These are phyloP conservation scores for Nephrotoma appendiculata DNA, from an alignment of 2,888 invertebrate species.

Conservation along the genomic window DNA sequence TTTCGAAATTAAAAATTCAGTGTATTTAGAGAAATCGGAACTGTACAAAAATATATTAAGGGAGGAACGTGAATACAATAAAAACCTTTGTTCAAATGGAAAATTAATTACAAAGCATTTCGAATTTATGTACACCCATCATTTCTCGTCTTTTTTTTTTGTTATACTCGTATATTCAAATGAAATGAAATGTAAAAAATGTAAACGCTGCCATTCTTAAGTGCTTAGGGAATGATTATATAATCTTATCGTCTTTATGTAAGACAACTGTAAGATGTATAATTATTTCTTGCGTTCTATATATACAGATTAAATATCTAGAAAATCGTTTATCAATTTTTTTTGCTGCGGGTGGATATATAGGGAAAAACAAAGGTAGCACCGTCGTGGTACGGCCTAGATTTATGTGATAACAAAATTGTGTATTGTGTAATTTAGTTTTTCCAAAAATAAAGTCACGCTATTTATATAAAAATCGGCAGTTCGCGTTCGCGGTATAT, in stretches of 20 bases:
- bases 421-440: background rate
- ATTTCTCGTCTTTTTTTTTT: background rate
- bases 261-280: background rate
- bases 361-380: background rate
- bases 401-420: background rate
- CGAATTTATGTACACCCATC: background rate
- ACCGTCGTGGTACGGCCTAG: background rate
- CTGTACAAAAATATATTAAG: background rate
- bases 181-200: background rate
- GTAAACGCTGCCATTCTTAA: background rate
- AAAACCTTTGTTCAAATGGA: background rate
- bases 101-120: background rate
- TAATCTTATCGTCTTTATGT: background rate
- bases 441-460: background rate
- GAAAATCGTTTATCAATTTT: background rate
- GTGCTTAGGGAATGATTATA: background rate
- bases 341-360: background rate
- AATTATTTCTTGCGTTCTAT: background rate
- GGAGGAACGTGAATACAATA: background rate
- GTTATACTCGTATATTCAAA: background rate
- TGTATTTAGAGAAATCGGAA: background rate
- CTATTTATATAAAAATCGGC: background rate
- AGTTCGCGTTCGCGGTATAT: background rate
- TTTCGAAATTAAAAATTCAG: background rate
- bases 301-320: background rate